A percentile compares a stretch with the other conserved stretches of the same genome.
phyloP scores from a whole-genome alignment of 2,797 vertebrate species.

The Phaenicophaeus curvirostris region DNA sequence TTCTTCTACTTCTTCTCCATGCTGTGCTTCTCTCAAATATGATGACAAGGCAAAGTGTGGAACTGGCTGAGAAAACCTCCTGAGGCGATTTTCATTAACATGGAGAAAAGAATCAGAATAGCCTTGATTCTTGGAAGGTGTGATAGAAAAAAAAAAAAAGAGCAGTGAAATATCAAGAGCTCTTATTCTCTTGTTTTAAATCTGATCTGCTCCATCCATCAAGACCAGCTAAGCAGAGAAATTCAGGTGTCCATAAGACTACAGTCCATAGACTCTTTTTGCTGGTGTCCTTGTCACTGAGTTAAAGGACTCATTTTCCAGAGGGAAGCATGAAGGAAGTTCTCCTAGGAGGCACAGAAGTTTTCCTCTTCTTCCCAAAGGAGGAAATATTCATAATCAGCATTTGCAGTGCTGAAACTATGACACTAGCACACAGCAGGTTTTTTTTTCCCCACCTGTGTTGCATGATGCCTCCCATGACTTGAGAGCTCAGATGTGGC shows the following conservation, averaged over 20 bases:
- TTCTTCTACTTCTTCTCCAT: constrained; percentile 5
- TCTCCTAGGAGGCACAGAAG: background rate
- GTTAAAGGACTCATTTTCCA: background rate
- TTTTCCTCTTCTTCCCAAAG: background rate
- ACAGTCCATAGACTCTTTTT: background rate
- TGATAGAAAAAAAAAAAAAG: background rate
- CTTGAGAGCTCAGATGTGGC: fast-evolving
- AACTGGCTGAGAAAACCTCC: constrained; percentile 51
- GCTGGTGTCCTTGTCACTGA: background rate
- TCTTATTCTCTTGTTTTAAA: constrained; percentile 22
- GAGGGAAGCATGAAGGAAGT: background rate
- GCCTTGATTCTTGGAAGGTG: constrained; percentile 15
- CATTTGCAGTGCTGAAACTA: background rate
- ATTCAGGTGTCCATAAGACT: background rate
- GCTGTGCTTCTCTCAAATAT: constrained; percentile 14
- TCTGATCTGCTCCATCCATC: background rate
- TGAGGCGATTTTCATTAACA: constrained; percentile 53
- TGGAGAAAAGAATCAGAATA: constrained; percentile 37
- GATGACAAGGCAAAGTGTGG: constrained; percentile 42
- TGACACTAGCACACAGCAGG: background rate
- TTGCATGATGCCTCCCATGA: background rate
- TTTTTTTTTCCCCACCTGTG: background rate
- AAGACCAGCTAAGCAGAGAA: background rate
- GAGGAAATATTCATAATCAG: background rate
- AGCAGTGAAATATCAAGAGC: background rate